Percentiles rank a stretch among this genome's conserved stretches.
Conservation (phyloP, 1,140 invertebrate genomes). For the Trichogramma pretiosum region DNA sequence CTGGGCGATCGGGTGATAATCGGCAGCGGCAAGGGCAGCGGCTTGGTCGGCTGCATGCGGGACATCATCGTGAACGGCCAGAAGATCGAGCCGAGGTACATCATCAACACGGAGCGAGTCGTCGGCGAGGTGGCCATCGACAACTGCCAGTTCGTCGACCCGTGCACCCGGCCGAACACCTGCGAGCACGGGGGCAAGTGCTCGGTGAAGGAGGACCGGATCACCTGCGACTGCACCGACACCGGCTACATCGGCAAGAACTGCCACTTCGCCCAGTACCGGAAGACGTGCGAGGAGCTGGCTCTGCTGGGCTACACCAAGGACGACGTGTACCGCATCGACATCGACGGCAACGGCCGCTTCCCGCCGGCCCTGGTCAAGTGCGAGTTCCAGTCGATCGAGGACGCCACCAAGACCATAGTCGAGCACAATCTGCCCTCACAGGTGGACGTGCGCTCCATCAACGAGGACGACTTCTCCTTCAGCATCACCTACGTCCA, state of each 20-base stretch:
- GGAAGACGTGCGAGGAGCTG: constrained; percentile 85
- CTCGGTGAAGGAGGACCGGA: constrained; percentile 75
- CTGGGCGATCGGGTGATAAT: constrained; percentile 57
- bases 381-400: constrained; percentile 79
- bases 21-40: constrained; percentile 59
- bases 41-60: constrained; percentile 83
- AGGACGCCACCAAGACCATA: constrained; percentile 80
- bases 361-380: constrained; percentile 83
- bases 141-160: constrained; percentile 83
- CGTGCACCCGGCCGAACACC: constrained; percentile 77
- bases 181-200: constrained; percentile 87
- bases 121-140: constrained; percentile 83
- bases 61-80: constrained; percentile 72
- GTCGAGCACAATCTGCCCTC: constrained; percentile 87
- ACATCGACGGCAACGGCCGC: constrained; percentile 86
- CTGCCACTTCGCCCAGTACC: constrained; percentile 84
- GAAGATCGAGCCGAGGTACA: constrained; percentile 53
- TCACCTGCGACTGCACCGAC: constrained; percentile 80
- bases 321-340: constrained; percentile 81
- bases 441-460: constrained; percentile 75
- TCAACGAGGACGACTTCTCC: constrained; percentile 66
- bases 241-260: constrained; percentile 84
- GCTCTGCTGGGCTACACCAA: constrained; percentile 75
- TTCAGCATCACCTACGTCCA: constrained; percentile 80
- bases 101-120: constrained; percentile 71